Percentiles rank a stretch among this genome's conserved stretches.
These are phyloP conservation scores for Actenoides hombroni DNA, from an alignment of 2,113 vertebrate genomes.

Conservation along the genomic window DNA sequence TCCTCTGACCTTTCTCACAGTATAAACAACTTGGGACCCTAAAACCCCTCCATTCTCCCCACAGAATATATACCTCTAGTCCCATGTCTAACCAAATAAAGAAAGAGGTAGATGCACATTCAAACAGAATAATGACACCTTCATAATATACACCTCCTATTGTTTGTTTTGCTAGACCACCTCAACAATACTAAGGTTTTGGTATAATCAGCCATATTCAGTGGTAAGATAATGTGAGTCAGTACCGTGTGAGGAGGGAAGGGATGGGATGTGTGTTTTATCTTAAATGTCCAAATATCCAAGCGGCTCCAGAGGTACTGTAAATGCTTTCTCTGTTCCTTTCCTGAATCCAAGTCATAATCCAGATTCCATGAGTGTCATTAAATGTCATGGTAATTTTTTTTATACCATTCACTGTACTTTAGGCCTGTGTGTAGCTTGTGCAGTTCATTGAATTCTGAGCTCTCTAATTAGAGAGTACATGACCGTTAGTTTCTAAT, in stretches of 20 bases:
- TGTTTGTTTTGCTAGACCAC: not conserved
- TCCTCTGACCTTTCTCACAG: not conserved
- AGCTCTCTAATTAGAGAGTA: not conserved
- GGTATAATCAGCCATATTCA: not conserved
- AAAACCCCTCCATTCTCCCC: not conserved
- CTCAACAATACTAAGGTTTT: not conserved
- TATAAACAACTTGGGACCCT: not conserved
- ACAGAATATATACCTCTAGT: not conserved
- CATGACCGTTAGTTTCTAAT: not conserved
- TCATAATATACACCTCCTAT: accelerated
- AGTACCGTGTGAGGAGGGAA: not conserved
- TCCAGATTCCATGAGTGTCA: not conserved
- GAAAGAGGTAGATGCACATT: not conserved
- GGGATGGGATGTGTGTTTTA: not conserved
- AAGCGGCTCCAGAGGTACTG: not conserved
- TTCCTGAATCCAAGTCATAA: not conserved
- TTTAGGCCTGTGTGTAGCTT: not conserved
- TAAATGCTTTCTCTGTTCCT: not conserved
- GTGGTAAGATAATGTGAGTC: not conserved
- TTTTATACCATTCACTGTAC: not conserved
- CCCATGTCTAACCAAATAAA: not conserved
- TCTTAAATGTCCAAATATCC: not conserved
- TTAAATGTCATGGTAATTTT: not conserved
- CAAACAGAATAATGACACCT: not conserved
- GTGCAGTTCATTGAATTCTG: not conserved